phyloP scores from a whole-genome alignment of 2,113 vertebrate genomes.

The Barnardius zonarius region DNA sequence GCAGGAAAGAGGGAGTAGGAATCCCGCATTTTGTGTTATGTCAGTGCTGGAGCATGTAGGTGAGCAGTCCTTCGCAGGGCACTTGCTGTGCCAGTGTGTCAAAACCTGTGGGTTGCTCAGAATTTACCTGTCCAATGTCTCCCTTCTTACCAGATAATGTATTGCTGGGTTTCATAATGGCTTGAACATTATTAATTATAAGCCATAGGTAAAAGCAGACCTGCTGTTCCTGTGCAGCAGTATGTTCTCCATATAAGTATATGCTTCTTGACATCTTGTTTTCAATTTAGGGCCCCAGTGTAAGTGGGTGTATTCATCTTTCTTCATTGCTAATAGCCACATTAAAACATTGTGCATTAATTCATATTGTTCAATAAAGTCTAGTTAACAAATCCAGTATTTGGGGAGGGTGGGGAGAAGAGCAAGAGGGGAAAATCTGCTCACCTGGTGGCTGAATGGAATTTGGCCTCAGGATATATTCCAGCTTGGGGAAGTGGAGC shows the following conservation, averaged over 20 bases:
- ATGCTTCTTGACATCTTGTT: not conserved
- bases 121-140: not conserved
- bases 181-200: not conserved
- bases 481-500: not conserved
- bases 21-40: not conserved
- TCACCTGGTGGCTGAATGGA: not conserved
- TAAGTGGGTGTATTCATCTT: not conserved
- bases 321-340: not conserved
- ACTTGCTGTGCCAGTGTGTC: not conserved
- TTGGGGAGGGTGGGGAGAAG: not conserved
- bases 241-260: not conserved
- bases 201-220: not conserved
- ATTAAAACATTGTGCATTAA: not conserved
- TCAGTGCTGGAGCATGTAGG: not conserved
- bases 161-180: not conserved
- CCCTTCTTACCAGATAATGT: not conserved
- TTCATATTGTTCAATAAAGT: not conserved
- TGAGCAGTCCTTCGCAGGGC: not conserved
- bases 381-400: not conserved
- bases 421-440: not conserved
- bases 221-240: not conserved
- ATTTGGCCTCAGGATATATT: not conserved
- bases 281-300: not conserved
- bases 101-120: not conserved
- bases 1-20: too few species aligned